These are phyloP conservation scores for Drosophila mettleri DNA, from an alignment of 2,888 invertebrate species.

Conservation along the genomic window DNA sequence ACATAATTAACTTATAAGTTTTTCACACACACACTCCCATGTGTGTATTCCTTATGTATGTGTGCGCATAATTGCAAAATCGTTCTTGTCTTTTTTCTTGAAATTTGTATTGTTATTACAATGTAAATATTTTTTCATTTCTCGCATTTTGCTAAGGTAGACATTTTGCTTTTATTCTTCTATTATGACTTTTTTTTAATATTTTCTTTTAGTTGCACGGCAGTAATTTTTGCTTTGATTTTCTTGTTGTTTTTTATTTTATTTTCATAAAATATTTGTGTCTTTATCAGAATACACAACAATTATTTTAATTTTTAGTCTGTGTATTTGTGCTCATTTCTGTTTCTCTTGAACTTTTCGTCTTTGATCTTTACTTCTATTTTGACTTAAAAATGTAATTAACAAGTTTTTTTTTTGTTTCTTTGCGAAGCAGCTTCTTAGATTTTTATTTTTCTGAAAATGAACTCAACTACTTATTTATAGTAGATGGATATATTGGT, in stretches of 20 bases:
- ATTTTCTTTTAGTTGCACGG: constrained; percentile 70
- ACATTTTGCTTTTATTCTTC: constrained; percentile 48
- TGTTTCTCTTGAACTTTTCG: constrained; percentile 14
- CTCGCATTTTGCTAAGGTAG: constrained; percentile 68
- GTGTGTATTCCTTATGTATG: constrained; percentile 19
- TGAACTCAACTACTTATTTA: constrained; percentile 61
- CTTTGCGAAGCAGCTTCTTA: constrained; percentile 66
- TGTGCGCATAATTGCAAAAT: constrained; percentile 52
- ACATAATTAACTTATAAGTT: constrained; percentile 74
- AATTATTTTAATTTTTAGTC: constrained; percentile 44
- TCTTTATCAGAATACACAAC: constrained; percentile 36
- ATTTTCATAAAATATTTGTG: constrained; percentile 49
- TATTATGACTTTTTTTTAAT: constrained; percentile 57
- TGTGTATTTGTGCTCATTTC: constrained; percentile 5
- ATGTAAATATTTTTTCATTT: constrained; percentile 60
- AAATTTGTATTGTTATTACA: constrained; percentile 48
- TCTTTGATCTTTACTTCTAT: constrained; percentile 47
- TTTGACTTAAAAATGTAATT: constrained; percentile 83
- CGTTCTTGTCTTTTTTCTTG: constrained; percentile 52
- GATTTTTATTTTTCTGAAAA: constrained; percentile 59
- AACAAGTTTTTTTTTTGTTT: constrained; percentile 75
- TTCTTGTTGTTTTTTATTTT: constrained; percentile 52
- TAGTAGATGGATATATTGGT: constrained; percentile 17
- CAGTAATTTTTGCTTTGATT: constrained; percentile 75
- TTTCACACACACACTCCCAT: constrained; percentile 33